A percentile compares a stretch with the other conserved stretches of the same genome.
Evolutionary conservation across 2,797 vertebrate species (phyloP).

Genomic region (Selene dorsalis): DNA sequence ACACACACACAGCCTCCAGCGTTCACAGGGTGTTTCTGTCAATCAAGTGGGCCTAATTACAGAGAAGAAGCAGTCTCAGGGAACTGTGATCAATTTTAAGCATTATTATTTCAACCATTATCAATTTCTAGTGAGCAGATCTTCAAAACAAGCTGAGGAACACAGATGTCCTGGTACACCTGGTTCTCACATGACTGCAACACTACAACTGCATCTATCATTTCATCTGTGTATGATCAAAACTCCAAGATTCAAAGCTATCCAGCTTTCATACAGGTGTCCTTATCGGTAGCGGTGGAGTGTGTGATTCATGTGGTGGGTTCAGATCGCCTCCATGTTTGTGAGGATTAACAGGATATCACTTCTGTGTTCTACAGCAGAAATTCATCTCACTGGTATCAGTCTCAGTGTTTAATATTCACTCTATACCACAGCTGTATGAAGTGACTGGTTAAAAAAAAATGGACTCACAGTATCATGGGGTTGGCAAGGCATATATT

Average conservation of each 20-base stretch:
- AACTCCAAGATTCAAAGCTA: no score
- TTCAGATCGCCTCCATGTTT: background rate
- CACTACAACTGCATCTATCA: no score
- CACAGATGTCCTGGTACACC: background rate
- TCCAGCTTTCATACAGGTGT: background rate
- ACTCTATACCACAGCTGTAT: background rate
- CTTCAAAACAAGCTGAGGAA: background rate
- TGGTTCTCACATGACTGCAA: no score
- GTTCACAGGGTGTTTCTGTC: constrained; percentile 3
- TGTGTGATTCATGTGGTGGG: background rate
- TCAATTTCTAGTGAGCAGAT: background rate
- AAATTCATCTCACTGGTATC: background rate
- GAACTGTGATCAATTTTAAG: background rate
- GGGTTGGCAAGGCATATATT: no score
- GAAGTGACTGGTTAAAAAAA: background rate
- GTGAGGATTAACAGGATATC: background rate
- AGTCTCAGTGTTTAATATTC: background rate
- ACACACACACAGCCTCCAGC: background rate
- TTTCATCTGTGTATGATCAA: no score
- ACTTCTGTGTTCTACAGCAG: background rate
- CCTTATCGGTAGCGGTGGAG: no score
- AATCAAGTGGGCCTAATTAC: constrained; percentile 9
- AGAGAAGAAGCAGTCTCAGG: background rate
- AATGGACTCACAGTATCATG: background rate
- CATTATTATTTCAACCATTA: constrained; percentile 1